These are phyloP conservation scores for Girardinichthys multiradiatus DNA, from an alignment of 2,113 vertebrate species.

Conservation along the genomic window DNA sequence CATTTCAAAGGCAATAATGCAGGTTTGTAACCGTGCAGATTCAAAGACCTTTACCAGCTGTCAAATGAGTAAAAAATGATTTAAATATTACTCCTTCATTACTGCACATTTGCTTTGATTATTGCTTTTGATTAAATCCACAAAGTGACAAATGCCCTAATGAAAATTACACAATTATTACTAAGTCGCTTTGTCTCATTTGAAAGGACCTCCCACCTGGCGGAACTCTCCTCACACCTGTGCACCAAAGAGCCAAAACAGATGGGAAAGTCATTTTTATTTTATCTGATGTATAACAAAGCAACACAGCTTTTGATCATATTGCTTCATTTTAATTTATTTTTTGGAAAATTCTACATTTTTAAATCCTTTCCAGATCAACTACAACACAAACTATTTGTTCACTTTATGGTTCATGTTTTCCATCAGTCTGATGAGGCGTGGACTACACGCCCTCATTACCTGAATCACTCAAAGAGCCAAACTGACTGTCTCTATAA, in stretches of 20 bases:
- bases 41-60: not conserved
- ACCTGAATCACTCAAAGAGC: not conserved
- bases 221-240: not conserved
- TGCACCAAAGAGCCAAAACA: not conserved
- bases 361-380: not conserved
- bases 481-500: not conserved
- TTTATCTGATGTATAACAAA: not conserved
- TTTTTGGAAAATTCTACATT: not conserved
- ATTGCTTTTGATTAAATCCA: not conserved
- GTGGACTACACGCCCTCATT: no score
- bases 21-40: not conserved
- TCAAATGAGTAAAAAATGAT: not conserved
- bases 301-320: not conserved
- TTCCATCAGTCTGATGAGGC: not conserved
- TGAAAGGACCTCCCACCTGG: conserved; percentile 5
- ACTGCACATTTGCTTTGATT: not conserved
- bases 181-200: not conserved
- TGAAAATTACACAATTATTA: not conserved
- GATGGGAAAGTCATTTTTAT: not conserved
- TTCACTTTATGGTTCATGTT: not conserved
- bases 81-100: not conserved
- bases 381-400: not conserved
- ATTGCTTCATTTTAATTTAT: not conserved
- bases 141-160: not conserved
- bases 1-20: not conserved